phyloP scores from a whole-genome alignment of 1,140 invertebrate genomes.

The Aphelenchoides fujianensis region DNA sequence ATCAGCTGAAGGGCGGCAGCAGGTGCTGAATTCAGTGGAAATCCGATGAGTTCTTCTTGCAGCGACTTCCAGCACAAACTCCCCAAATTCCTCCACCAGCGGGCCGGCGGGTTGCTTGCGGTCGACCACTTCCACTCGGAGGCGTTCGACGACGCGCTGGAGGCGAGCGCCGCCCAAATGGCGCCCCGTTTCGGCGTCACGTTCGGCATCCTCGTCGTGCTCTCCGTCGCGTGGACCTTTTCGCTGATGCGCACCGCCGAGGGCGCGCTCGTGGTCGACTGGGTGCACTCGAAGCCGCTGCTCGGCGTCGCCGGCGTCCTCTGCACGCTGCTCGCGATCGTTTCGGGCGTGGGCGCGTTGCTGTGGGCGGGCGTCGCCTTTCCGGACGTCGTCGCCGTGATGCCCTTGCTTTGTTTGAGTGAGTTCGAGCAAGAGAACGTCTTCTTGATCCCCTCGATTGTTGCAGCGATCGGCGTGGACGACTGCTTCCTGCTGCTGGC shows the following conservation, averaged over 20 bases:
- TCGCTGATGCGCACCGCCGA: slow-evolving; percentile 28
- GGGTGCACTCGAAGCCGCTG: slow-evolving; percentile 52
- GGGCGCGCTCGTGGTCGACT: slow-evolving; percentile 40
- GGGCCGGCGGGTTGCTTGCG: slow-evolving; percentile 25
- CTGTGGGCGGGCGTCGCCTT: slow-evolving; percentile 85
- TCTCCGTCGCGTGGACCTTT: slow-evolving; percentile 53
- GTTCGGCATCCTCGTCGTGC: slow-evolving; percentile 48
- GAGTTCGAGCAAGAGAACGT: too few species aligned
- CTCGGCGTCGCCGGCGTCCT: slow-evolving; percentile 69
- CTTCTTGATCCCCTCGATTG: slow-evolving; percentile 64
- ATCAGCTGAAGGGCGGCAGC: slow-evolving; percentile 46
- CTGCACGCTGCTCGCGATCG: slow-evolving; percentile 81
- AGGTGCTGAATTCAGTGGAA: too few species aligned
- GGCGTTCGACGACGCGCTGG: slow-evolving; percentile 53
- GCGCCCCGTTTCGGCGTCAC: slow-evolving; percentile 51
- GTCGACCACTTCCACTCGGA: slow-evolving; percentile 53
- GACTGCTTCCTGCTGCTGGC: slow-evolving; percentile 55
- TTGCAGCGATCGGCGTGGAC: slow-evolving; percentile 58
- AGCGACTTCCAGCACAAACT: slow-evolving; percentile 45
- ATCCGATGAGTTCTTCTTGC: too few species aligned
- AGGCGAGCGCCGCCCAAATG: slow-evolving; percentile 39
- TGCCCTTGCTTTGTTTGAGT: slow-evolving; percentile 88
- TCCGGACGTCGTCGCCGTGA: slow-evolving; percentile 87
- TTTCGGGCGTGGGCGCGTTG: slow-evolving; percentile 81
- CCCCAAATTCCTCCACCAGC: slow-evolving; percentile 3